A percentile compares a stretch with the other conserved stretches of the same genome.
These are phyloP conservation scores for Perdita meconis DNA, from an alignment of 2,888 invertebrate species.

Conservation along the genomic window DNA sequence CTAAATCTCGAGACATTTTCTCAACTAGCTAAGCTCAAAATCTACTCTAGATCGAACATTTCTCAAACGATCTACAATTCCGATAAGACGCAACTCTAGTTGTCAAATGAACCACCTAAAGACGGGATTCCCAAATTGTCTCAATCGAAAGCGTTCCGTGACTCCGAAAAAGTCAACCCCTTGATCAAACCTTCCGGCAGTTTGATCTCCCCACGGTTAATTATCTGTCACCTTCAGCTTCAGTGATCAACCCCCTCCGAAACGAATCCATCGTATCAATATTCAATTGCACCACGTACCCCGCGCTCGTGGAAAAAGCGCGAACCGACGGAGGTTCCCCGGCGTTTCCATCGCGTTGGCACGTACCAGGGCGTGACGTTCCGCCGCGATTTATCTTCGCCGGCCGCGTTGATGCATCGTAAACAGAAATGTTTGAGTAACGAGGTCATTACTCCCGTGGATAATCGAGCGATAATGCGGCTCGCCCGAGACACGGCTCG, in stretches of 20 bases:
- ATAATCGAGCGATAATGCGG: conserved; percentile 65
- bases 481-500: not conserved
- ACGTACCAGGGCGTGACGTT: conserved; percentile 38
- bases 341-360: conserved; percentile 11
- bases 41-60: too few species aligned
- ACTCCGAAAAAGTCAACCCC: too few species aligned
- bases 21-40: too few species aligned
- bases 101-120: too few species aligned
- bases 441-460: conserved; percentile 64
- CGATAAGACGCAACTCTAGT: too few species aligned
- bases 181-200: too few species aligned
- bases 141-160: too few species aligned
- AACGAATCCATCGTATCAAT: not conserved
- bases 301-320: not conserved
- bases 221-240: not conserved
- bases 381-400: conserved; percentile 56
- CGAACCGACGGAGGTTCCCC: conserved; percentile 1
- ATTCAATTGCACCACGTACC: not conserved
- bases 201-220: too few species aligned
- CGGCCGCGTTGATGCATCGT: conserved; percentile 52
- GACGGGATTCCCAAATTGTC: too few species aligned
- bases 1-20: too few species aligned
- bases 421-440: conserved; percentile 64
- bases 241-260: not conserved
- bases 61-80: too few species aligned